phyloP scores from a whole-genome alignment of 1,140 invertebrate genomes.

The Cryptotermes secundus region DNA sequence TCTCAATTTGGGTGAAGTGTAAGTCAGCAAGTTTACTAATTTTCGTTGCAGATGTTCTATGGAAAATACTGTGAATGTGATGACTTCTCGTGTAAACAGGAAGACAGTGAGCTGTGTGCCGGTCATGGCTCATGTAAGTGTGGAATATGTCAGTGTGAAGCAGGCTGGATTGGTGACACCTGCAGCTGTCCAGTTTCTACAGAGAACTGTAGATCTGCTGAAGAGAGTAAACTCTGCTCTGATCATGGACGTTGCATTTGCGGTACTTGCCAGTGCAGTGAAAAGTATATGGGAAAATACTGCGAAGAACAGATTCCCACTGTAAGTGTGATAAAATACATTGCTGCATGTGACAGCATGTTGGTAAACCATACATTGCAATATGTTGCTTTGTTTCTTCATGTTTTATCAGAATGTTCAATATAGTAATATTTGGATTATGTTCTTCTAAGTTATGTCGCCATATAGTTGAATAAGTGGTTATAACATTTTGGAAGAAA shows the following conservation, averaged over 20 bases:
- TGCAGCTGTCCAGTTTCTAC: background rate
- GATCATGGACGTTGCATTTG: background rate
- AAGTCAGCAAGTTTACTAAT: background rate
- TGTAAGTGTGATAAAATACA: no score
- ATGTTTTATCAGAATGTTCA: no score
- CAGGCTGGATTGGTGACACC: background rate
- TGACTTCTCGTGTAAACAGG: slow-evolving; percentile 66
- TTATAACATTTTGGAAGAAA: no score
- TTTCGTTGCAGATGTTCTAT: slow-evolving; percentile 43
- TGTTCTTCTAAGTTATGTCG: no score
- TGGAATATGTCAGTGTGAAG: background rate
- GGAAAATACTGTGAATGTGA: slow-evolving; percentile 75
- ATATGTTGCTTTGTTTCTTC: no score
- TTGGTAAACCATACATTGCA: no score
- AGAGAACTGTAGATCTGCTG: background rate
- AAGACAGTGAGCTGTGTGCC: slow-evolving; percentile 60
- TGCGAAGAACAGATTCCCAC: background rate
- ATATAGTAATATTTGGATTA: no score
- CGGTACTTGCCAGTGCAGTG: background rate
- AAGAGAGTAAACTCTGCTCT: background rate
- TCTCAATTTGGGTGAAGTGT: background rate
- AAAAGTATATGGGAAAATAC: background rate
- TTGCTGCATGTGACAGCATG: no score
- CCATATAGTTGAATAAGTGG: no score
- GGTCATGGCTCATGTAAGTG: slow-evolving; percentile 57